Conservation (phyloP, 2,113 vertebrate genomes). For the Anolis sagrei region DNA sequence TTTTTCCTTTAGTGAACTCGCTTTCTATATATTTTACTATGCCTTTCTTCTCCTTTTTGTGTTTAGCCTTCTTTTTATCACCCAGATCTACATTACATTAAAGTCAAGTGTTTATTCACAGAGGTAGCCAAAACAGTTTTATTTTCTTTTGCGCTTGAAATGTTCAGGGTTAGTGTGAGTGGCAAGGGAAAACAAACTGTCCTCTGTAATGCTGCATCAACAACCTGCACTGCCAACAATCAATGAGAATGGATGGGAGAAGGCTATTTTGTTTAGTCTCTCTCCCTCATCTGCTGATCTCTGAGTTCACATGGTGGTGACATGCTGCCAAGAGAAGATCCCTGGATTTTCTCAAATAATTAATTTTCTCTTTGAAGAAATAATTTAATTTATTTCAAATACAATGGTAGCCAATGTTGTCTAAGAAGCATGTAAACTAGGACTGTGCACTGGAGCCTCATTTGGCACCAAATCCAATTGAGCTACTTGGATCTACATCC, state of each 20-base stretch:
- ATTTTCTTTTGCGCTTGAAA: constrained; percentile 55
- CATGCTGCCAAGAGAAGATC: constrained; percentile 8
- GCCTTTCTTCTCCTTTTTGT: constrained; percentile 16
- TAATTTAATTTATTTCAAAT: constrained; percentile 34
- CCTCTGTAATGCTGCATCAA: constrained; percentile 50
- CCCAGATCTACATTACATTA: not conserved
- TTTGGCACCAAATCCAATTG: no score
- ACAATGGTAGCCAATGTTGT: no score
- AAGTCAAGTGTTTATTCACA: constrained; percentile 54
- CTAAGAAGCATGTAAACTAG: not conserved
- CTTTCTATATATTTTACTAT: rapidly evolving
- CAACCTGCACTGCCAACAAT: constrained; percentile 55
- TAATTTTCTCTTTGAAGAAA: not conserved
- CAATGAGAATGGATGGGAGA: not conserved
- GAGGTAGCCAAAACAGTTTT: constrained; percentile 64
- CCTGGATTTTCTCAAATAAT: constrained; percentile 28
- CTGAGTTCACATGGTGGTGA: not conserved
- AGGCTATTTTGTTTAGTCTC: constrained; percentile 33
- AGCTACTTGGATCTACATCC: no score
- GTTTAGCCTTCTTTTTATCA: constrained; percentile 45
- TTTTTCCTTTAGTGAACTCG: not conserved
- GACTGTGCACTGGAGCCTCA: no score
- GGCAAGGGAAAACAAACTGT: constrained; percentile 43
- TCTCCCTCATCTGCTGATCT: constrained; percentile 49
- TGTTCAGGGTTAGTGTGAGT: constrained; percentile 37